Percentiles rank a stretch among this genome's conserved stretches.
Evolutionary conservation across 2,113 vertebrate species (phyloP).

Genomic region (Syngnathus scovelli): DNA sequence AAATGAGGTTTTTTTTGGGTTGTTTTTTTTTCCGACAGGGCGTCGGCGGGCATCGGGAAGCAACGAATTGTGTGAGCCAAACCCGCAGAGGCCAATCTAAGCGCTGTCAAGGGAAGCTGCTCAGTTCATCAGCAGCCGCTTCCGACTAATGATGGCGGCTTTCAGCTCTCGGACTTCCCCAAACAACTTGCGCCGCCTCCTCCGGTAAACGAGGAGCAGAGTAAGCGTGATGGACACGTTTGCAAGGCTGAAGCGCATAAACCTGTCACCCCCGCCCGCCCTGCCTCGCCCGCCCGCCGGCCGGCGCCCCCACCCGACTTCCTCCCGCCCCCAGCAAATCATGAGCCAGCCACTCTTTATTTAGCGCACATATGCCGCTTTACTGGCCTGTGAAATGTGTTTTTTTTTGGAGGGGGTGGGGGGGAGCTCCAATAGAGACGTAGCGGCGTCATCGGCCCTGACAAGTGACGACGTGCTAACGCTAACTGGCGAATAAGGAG

Average conservation of each 20-base stretch:
- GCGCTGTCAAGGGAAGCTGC: slow-evolving; percentile 53
- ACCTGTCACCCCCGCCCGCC: slow-evolving; percentile 59
- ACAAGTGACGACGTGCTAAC: slow-evolving; percentile 62
- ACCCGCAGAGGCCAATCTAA: slow-evolving; percentile 43
- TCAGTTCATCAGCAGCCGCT: slow-evolving; percentile 51
- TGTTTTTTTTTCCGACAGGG: slow-evolving; percentile 20
- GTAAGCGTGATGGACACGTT: slow-evolving; percentile 67
- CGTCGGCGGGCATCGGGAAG: slow-evolving; percentile 40
- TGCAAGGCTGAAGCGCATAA: slow-evolving; percentile 64
- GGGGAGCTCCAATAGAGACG: slow-evolving; percentile 60
- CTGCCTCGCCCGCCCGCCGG: neutral
- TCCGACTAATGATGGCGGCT: slow-evolving; percentile 41
- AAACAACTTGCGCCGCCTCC: slow-evolving; percentile 10
- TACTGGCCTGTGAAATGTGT: slow-evolving; percentile 74
- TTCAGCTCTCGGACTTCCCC: slow-evolving; percentile 1
- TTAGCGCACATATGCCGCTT: slow-evolving; percentile 69
- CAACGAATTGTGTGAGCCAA: slow-evolving; percentile 55
- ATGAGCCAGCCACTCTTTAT: slow-evolving; percentile 72
- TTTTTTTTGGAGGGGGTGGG: slow-evolving; percentile 58
- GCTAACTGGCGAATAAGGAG: slow-evolving; percentile 35
- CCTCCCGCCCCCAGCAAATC: slow-evolving; percentile 60
- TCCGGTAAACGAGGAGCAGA: slow-evolving; percentile 62
- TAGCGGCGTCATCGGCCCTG: slow-evolving; percentile 59
- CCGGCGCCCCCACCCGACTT: slow-evolving; percentile 29
- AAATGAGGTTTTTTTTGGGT: slow-evolving; percentile 47